Conservation (phyloP, 2,888 invertebrate genomes). For the Aspidiotus rigidus region DNA sequence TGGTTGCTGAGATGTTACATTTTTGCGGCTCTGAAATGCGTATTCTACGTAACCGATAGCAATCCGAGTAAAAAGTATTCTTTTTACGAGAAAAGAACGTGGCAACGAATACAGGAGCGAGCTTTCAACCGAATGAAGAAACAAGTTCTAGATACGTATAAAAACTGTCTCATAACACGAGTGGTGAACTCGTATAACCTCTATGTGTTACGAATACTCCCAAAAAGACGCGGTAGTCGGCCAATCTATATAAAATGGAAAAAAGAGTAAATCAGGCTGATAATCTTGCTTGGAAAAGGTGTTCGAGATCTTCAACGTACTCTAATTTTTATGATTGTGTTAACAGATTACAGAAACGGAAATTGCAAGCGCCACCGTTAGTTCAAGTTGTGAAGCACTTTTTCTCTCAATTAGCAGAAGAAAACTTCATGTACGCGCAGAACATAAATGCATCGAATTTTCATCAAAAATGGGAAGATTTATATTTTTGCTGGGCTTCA, state of each 20-base stretch:
- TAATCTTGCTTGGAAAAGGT: not conserved
- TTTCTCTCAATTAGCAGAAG: not conserved
- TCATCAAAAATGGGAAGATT: constrained; percentile 14
- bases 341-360: too few species aligned
- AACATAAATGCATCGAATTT: too few species aligned
- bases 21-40: constrained; percentile 20
- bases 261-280: constrained; percentile 9
- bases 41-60: constrained; percentile 23
- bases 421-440: not conserved
- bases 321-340: too few species aligned
- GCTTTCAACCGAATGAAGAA: constrained; percentile 16
- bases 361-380: too few species aligned
- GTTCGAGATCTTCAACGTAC: too few species aligned
- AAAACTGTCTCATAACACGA: constrained; percentile 14
- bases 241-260: constrained; percentile 18
- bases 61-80: constrained; percentile 13
- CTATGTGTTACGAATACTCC: constrained; percentile 12
- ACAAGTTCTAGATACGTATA: constrained; percentile 1
- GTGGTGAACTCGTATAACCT: constrained; percentile 5
- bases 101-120: constrained; percentile 24
- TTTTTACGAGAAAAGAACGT: constrained; percentile 15
- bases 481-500: constrained; percentile 14
- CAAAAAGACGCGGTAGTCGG: constrained; percentile 21
- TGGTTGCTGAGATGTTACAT: constrained; percentile 26
- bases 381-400: constrained; percentile 3